Percentiles rank a stretch among this genome's conserved stretches.
phyloP scores from a whole-genome alignment of 2,888 invertebrate species.

The Alentia gelatinosa region DNA sequence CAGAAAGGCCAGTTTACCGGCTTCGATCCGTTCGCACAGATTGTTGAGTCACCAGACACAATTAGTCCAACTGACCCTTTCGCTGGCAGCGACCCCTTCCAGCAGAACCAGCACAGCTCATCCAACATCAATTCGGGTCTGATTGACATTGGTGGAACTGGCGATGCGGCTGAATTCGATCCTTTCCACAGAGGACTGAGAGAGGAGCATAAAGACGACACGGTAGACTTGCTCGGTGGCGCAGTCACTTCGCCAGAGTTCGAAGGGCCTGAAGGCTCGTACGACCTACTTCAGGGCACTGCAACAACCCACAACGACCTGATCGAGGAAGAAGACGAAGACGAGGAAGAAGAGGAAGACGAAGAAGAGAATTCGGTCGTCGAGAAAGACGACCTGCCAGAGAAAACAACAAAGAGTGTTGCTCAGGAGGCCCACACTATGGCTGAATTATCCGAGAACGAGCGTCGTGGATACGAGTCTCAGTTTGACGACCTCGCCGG shows the following conservation, averaged over 20 bases:
- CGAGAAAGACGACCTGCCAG: slow-evolving; percentile 39
- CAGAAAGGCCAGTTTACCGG: slow-evolving; percentile 34
- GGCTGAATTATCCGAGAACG: neutral
- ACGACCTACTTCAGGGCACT: neutral
- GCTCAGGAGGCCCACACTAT: neutral
- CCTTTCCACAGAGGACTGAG: neutral
- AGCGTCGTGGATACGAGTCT: slow-evolving; percentile 35
- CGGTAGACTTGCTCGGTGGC: neutral
- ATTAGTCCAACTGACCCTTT: slow-evolving; percentile 39
- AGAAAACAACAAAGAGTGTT: neutral
- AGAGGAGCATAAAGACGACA: neutral
- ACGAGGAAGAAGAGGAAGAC: slow-evolving; percentile 42
- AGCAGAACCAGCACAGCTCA: neutral
- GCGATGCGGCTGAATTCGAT: neutral
- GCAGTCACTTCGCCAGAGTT: neutral
- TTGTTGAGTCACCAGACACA: slow-evolving; percentile 35
- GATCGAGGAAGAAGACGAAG: neutral
- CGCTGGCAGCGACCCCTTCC: slow-evolving; percentile 16
- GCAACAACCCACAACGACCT: neutral
- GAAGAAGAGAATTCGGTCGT: slow-evolving; percentile 43
- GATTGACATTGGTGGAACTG: neutral
- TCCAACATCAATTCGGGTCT: neutral
- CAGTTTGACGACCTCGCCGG: slow-evolving; percentile 21
- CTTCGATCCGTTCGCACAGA: slow-evolving; percentile 39
- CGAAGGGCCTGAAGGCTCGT: slow-evolving; percentile 28